Evolutionary conservation across 2,888 invertebrate genomes (phyloP).

Genomic region (Lepidochrysops patricia): DNA sequence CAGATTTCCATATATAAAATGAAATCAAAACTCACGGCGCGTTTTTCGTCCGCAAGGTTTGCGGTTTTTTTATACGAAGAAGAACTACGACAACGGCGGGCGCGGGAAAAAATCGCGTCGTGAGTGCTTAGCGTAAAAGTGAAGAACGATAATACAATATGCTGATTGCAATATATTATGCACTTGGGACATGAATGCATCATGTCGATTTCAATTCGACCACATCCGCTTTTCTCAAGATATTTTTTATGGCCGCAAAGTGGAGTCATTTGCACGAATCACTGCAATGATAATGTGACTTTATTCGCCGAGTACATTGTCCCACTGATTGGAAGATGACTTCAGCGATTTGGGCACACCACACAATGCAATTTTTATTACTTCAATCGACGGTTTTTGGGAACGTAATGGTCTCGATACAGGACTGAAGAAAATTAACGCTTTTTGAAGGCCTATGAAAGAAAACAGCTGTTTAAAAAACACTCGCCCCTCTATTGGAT

Average conservation of each 20-base stretch:
- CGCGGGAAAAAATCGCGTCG: too few relatives aligned
- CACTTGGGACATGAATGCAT: conserved; percentile 55
- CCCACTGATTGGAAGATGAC: conserved; percentile 11
- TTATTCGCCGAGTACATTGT: conserved; percentile 19
- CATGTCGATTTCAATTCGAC: conserved; percentile 68
- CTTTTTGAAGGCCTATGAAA: too few relatives aligned
- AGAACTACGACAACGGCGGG: too few relatives aligned
- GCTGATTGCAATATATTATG: conserved; percentile 61
- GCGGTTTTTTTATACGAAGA: too few relatives aligned
- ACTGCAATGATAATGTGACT: conserved; percentile 23
- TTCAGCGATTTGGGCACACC: background rate
- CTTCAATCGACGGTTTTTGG: background rate
- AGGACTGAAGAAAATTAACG: conserved; percentile 5
- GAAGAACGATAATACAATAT: conserved; percentile 53
- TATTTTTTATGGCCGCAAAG: conserved; percentile 43
- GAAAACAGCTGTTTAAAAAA: too few relatives aligned
- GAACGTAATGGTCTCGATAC: too few relatives aligned
- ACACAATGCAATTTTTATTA: background rate
- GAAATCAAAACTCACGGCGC: too few relatives aligned
- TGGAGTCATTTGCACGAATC: conserved; percentile 34
- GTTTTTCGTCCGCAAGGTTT: too few relatives aligned
- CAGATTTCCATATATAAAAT: too few relatives aligned
- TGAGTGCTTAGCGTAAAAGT: too few relatives aligned
- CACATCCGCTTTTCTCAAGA: conserved; percentile 66
- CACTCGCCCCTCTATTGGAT: too few relatives aligned